Evolutionary conservation across 2,797 vertebrate species (phyloP), one percentile per base, ranked within the genome.

Genomic region (Periparus ater): DNA sequence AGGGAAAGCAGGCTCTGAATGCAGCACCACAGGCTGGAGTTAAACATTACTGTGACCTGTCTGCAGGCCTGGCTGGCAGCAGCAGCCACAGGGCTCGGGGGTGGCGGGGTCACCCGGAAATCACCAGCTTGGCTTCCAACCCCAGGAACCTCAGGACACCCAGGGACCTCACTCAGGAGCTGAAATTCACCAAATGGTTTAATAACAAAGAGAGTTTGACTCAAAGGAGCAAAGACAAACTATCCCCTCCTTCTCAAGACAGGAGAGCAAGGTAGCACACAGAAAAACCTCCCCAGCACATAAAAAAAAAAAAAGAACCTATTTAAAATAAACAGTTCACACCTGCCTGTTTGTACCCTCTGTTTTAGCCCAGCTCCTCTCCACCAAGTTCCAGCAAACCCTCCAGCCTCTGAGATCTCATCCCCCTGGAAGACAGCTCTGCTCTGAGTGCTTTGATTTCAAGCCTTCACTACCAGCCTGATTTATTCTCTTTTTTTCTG

Each of bases 21-120:
- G 96, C 96, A 51, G 67, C 67, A 82, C 38, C 96, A 96, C 92
- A 96, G 78, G 75, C 57, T 87, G 85, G 6, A 95, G 94, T 96
- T 96, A 96, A 96, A 96, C 85, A 96, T 96, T 96, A 96, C 75
- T 94, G 91, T 42, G 94, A 88, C 68, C 91, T 2, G 91, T 93
- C 95, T 96, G 89, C 94, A 26, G 45, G 91, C 68, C 84, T 2
- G 57, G 71, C 92, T 91, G 91, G 89, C 86, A 90, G 78, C 79
- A 83, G 17, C 76, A 22, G 42, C 25, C 61, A 47, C 80, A 1
- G 1, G 80, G 58, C 84, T 96, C 19, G 4, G 51, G 51, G 29
- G 7, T 72, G 84, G 40, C 79, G 45, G 51, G 85, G 82, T 93
- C 95, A 85, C 68, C 61, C 18, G 5, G 22, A 67, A 91, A 63